Evolutionary conservation across 2,888 invertebrate species (phyloP).

Genomic region (Acleris emargana): DNA sequence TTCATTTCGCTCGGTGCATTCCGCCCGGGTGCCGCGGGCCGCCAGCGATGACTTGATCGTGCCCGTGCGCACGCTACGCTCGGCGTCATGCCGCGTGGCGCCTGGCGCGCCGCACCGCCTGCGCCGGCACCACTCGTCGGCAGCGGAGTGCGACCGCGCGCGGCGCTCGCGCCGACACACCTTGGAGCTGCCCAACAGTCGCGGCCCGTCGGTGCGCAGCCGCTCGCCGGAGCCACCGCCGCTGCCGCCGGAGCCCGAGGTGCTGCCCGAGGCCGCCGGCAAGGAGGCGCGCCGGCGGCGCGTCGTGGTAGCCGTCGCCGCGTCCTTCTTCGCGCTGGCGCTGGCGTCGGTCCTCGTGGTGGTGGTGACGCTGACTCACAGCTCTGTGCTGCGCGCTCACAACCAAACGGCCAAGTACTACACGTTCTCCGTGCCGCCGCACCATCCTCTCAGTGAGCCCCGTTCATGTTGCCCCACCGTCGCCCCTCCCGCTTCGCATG

Average conservation of each 20-base stretch:
- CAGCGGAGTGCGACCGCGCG: conserved; percentile 78
- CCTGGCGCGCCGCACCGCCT: conserved; percentile 76
- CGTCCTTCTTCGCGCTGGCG: conserved; percentile 88
- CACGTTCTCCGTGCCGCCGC: conserved; percentile 85
- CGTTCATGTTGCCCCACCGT: conserved; percentile 84
- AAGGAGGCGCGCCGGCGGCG: conserved; percentile 87
- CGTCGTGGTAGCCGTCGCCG: conserved; percentile 88
- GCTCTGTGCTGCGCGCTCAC: conserved; percentile 85
- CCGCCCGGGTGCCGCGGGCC: conserved; percentile 74
- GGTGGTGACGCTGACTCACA: conserved; percentile 90
- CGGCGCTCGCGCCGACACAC: conserved; percentile 76
- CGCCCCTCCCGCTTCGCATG: conserved; percentile 84
- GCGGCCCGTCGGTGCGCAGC: conserved; percentile 76
- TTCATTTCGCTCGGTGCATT: conserved; percentile 77
- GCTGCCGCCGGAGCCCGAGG: conserved; percentile 68
- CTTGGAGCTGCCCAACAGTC: conserved; percentile 72
- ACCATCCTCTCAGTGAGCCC: conserved; percentile 85
- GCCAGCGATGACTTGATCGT: conserved; percentile 79
- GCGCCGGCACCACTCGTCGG: conserved; percentile 78
- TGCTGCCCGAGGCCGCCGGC: conserved; percentile 81
- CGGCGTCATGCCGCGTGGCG: conserved; percentile 75
- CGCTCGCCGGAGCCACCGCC: conserved; percentile 73
- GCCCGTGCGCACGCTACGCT: conserved; percentile 77
- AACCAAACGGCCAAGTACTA: conserved; percentile 86
- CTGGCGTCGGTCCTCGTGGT: conserved; percentile 90